Evolutionary conservation across 1,140 invertebrate species (phyloP).

Genomic region (Stegodyphus mimosarum): DNA sequence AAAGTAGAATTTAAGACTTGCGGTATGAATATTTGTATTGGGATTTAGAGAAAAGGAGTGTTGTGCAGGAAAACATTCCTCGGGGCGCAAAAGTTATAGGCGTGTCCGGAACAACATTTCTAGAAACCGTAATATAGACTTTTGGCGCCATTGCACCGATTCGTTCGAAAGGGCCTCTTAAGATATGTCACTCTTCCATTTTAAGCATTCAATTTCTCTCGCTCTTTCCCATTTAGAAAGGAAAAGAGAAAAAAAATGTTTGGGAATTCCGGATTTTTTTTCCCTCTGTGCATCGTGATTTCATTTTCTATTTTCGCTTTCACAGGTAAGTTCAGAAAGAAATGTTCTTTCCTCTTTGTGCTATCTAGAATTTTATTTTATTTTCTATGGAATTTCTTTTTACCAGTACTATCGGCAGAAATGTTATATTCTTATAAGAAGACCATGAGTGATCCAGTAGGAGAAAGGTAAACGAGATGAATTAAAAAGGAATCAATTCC

Average conservation of each 20-base stretch:
- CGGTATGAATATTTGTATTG: neutral
- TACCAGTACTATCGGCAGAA: constrained; percentile 20
- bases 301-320: constrained; percentile 57
- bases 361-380: constrained; percentile 1
- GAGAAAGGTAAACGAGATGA: constrained; percentile 40
- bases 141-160: neutral
- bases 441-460: constrained; percentile 37
- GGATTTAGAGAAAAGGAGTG: neutral
- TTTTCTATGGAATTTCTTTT: constrained; percentile 25
- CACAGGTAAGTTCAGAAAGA: constrained; percentile 23
- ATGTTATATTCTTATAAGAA: constrained; percentile 55
- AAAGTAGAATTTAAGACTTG: neutral
- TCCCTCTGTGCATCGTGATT: constrained; percentile 33
- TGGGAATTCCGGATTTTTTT: neutral
- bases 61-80: neutral
- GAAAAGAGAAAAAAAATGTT: neutral
- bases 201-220: constrained; percentile 36
- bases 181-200: constrained; percentile 12
- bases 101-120: neutral
- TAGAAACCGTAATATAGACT: neutral
- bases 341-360: neutral
- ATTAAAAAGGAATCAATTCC: constrained; percentile 34
- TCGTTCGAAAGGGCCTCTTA: neutral
- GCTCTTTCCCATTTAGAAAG: constrained; percentile 5
- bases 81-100: neutral